phyloP scores from a whole-genome alignment of 2,888 invertebrate genomes.

The Bombylius discolor region DNA sequence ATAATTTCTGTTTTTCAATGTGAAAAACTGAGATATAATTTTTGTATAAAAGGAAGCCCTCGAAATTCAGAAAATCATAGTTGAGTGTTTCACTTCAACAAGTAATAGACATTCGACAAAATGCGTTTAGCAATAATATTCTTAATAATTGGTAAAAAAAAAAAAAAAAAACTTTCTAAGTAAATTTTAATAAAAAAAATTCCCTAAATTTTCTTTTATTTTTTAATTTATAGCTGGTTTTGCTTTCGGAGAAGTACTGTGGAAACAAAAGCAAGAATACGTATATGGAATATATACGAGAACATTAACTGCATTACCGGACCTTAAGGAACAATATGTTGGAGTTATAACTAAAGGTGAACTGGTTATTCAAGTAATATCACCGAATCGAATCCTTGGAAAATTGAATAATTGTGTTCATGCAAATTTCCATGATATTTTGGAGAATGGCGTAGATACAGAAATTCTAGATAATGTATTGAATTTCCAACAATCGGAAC shows the following conservation, averaged over 20 bases:
- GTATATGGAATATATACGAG: conserved; percentile 44
- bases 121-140: not conserved
- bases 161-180: not conserved
- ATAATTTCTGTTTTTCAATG: too few species aligned
- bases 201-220: not conserved
- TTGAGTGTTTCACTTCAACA: not conserved
- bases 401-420: conserved; percentile 41
- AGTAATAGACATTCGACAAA: not conserved
- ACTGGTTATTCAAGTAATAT: conserved; percentile 42
- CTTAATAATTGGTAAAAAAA: not conserved
- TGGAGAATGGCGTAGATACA: conserved; percentile 40
- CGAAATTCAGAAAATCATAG: not conserved
- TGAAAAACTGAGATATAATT: not conserved
- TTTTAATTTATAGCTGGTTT: conserved; percentile 24
- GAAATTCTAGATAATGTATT: conserved; percentile 39
- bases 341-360: conserved; percentile 44
- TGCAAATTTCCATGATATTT: conserved; percentile 41
- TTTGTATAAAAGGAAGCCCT: not conserved
- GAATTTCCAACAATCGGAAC: conserved; percentile 41
- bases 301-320: conserved; percentile 46
- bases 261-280: conserved; percentile 46
- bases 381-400: conserved; percentile 39
- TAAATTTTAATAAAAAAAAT: not conserved
- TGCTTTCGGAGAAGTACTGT: conserved; percentile 31
- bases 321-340: conserved; percentile 41